Conservation (phyloP, 2,797 vertebrate species). For the Atherinosoma microstoma region DNA sequence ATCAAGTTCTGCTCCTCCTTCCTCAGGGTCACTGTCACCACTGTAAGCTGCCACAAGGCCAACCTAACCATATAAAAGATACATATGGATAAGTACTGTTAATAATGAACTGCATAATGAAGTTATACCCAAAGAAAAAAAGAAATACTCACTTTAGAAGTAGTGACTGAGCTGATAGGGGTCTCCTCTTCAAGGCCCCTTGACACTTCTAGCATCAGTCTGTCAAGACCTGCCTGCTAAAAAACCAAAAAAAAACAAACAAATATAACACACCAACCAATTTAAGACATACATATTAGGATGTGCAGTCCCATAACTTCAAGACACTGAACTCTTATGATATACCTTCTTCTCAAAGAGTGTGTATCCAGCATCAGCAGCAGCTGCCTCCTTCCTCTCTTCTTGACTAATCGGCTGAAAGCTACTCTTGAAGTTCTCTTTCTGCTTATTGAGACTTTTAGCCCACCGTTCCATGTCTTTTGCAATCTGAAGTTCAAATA, state of each 20-base stretch:
- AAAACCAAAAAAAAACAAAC: background rate
- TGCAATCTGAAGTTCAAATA: slow-evolving; percentile 87
- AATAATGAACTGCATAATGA: background rate
- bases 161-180: slow-evolving; percentile 62
- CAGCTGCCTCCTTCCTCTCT: slow-evolving; percentile 93
- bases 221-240: slow-evolving; percentile 89
- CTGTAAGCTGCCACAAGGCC: slow-evolving; percentile 97
- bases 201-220: slow-evolving; percentile 88
- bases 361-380: slow-evolving; percentile 94
- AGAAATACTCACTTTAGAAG: slow-evolving; percentile 85
- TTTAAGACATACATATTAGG: background rate
- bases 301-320: background rate
- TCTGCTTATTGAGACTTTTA: slow-evolving; percentile 98
- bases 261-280: background rate
- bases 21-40: slow-evolving; percentile 97
- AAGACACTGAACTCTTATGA: background rate
- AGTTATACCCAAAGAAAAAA: background rate
- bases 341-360: slow-evolving; percentile 98
- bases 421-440: slow-evolving; percentile 96
- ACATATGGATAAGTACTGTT: slow-evolving; percentile 6
- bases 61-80: slow-evolving; percentile 73
- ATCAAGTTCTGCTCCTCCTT: slow-evolving; percentile 85
- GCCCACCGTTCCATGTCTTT: slow-evolving; percentile 99
- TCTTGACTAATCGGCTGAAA: slow-evolving; percentile 95
- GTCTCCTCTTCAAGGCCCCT: slow-evolving; percentile 88